These are phyloP conservation scores for Maconellicoccus hirsutus DNA, from an alignment of 1,140 invertebrate genomes.

Conservation along the genomic window DNA sequence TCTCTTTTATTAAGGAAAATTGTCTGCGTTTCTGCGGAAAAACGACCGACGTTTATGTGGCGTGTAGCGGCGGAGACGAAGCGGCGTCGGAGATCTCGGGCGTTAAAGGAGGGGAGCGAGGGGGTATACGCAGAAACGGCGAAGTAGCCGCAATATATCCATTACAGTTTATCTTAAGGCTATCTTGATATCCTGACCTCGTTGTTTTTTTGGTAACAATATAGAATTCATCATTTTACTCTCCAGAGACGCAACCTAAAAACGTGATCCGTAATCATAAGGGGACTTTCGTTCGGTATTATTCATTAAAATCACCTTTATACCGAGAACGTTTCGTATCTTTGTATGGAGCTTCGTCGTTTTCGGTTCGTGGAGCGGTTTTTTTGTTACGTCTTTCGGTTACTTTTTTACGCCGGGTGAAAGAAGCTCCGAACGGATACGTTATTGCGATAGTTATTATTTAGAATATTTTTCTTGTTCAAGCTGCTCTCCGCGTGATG, in stretches of 20 bases:
- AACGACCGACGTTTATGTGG: background rate
- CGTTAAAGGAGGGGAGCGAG: background rate
- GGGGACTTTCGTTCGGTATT: background rate
- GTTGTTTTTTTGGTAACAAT: slow-evolving; percentile 21
- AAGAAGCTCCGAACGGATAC: too few species aligned
- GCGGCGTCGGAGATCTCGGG: background rate
- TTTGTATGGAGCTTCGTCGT: too few species aligned
- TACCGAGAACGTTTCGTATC: background rate
- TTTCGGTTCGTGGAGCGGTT: too few species aligned
- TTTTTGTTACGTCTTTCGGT: too few species aligned
- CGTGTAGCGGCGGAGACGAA: background rate
- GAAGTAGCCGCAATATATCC: slow-evolving; percentile 12
- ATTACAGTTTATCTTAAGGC: slow-evolving; percentile 16
- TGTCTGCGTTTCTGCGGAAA: background rate
- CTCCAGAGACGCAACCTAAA: slow-evolving; percentile 10
- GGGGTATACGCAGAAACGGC: background rate
- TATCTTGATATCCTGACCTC: slow-evolving; percentile 16
- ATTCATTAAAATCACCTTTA: slow-evolving; percentile 20
- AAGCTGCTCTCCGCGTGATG: too few species aligned
- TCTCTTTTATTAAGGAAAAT: slow-evolving; percentile 16
- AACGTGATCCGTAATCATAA: slow-evolving; percentile 18
- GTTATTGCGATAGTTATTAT: too few species aligned
- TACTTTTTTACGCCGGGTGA: too few species aligned
- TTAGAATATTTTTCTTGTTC: too few species aligned
- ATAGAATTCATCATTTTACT: slow-evolving; percentile 17